Base-by-base conservation (phyloP, 2,888 invertebrate genomes). In the Fragum fragum region DNA sequence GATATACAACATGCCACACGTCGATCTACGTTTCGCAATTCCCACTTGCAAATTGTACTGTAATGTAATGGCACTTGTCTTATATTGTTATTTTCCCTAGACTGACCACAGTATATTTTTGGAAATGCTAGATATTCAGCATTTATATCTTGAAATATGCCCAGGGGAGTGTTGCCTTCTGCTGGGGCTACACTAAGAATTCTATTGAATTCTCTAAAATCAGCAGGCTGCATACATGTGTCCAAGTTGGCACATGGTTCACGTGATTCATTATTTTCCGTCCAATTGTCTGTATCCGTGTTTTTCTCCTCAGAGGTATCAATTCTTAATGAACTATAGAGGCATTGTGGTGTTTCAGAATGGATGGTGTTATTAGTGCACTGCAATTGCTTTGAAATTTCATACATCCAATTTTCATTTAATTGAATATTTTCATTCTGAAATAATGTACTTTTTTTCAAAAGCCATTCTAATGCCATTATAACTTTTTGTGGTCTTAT, bases 391-490 rank as follows among this genome's bases (percentile, higher is more conserved):
- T n/a, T n/a, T n/a, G n/a, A n/a, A n/a, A n/a, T 26, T 28, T 26
- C 23, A 26, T 59, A 26, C 26, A 59, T 14, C 74, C 91, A 91
- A 39, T 92, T 75, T 70, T 92, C 90, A n/a, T 90, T 83, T 80
- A 94, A 87, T 16, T 89, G 36, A n/a, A 86, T 81, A 47, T 78
- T 76, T 69, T 81, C 81, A 75, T 71, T 73, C 73, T 55, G 47
- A 39, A 81, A 82, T 3, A 76, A 36, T 21, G 39, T n/a, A 53
- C 75, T 86, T 29, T 82, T 77, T 9, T n/a, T 21, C 59, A 79
- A 53, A 36, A 91, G 72, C 73, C 85, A 89, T 39, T 83, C 76
- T 16, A 79, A 71, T 23, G 87, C 87, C 14, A 42, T 55, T 42
- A 81, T n/a, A 18, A 87, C 78, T n/a, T 71, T 70, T 16, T 79